phyloP scores from a whole-genome alignment of 1,140 invertebrate genomes.

The Acyrthosiphon pisum region DNA sequence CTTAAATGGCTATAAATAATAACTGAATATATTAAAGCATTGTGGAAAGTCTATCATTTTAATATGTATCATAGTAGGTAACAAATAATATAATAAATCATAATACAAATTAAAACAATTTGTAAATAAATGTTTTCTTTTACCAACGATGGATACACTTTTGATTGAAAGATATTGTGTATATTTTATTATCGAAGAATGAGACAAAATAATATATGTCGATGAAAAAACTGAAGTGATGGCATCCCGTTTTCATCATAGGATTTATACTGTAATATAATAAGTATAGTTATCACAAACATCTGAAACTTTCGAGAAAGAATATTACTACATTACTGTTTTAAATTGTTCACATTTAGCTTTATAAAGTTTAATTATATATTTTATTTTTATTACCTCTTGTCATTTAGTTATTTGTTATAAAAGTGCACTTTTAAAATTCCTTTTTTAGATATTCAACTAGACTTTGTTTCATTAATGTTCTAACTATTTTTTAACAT shows the following conservation, averaged over 20 bases:
- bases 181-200: not conserved
- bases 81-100: no score
- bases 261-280: not conserved
- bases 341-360: not conserved
- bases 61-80: no score
- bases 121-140: no score
- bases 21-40: no score
- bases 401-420: not conserved
- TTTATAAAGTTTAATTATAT: not conserved
- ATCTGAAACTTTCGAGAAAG: not conserved
- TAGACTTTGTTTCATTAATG: not conserved
- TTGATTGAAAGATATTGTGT: not conserved
- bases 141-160: no score
- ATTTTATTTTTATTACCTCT: not conserved
- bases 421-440: not conserved
- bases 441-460: not conserved
- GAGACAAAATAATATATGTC: not conserved
- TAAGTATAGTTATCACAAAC: not conserved
- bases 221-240: not conserved
- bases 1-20: no score
- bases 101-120: no score
- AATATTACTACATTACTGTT: not conserved
- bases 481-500: not conserved
- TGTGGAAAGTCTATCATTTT: no score
- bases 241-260: not conserved